Conservation (phyloP, 2,888 invertebrate genomes). For the Lepidocyrtoides sp. region DNA sequence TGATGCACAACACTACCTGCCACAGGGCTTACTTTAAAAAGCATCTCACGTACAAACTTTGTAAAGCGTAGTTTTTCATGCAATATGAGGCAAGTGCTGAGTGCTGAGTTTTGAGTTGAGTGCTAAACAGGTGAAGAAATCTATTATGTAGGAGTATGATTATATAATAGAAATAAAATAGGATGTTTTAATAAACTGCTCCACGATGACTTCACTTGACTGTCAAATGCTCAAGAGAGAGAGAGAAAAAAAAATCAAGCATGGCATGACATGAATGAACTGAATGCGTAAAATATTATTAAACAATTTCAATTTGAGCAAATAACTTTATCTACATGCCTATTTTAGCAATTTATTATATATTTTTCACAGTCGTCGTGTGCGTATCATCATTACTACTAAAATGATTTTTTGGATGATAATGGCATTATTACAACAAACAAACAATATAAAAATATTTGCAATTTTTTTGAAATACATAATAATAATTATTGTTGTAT, state of each 20-base stretch:
- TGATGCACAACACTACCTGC: neutral
- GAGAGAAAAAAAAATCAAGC: neutral
- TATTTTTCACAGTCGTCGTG: constrained; percentile 10
- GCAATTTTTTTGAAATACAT: neutral
- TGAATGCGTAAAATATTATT: constrained; percentile 41
- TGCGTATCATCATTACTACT: neutral
- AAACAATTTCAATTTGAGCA: constrained; percentile 9
- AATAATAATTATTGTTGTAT: neutral
- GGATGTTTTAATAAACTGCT: constrained; percentile 8
- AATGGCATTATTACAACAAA: constrained; percentile 25
- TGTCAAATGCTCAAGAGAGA: too few relatives aligned
- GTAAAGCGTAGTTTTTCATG: neutral
- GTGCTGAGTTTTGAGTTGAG: constrained; percentile 49
- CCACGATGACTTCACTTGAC: neutral
- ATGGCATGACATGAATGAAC: constrained; percentile 33
- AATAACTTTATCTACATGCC: neutral
- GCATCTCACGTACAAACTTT: constrained; percentile 27
- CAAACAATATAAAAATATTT: constrained; percentile 9
- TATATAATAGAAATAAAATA: constrained; percentile 9
- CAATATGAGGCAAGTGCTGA: constrained; percentile 42
- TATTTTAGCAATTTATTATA: constrained; percentile 22
- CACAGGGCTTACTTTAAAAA: constrained; percentile 22
- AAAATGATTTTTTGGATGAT: neutral
- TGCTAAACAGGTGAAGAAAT: constrained; percentile 57
- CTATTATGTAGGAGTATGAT: neutral